Evolutionary conservation across 2,797 vertebrate species (phyloP), one percentile per base, ranked within the genome.

Genomic region (Microtus californicus): DNA sequence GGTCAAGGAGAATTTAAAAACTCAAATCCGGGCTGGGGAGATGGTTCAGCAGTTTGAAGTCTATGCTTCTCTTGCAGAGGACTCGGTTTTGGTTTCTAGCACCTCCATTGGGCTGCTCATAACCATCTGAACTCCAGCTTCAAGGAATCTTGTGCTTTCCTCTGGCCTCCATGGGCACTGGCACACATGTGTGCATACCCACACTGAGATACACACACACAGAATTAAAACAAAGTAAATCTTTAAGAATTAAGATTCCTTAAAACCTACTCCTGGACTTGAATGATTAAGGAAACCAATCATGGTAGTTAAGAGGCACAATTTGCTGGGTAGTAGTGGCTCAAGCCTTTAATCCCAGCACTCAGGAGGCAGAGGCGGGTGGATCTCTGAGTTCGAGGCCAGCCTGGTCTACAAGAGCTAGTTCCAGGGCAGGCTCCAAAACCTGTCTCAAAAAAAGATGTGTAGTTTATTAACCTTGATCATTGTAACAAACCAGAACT

Each of bases 241-340:
- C 34, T 87, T 51, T 37, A 54, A 71, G 34, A 54, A 34, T 37
- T 37, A 48, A 73, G 54, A 56, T 96, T 90, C 19, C 19, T 89
- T 94, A 87, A 59, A 94, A 90, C 86, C 69, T 95, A 45, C 9
- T 93, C 12, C n/a, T 78, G 40, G 54, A 51, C 29, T 13, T 31
- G 90, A 97, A 81, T 65, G 90, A 94, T 89, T 92, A 67, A 93
- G 69, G 61, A 61, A 95, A 56, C n/a, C 15, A 87, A 93, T 37
- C 56, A 45, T 45, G 40, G 23, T 83, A 71, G 67, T 88, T 94
- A 86, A 95, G 94, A 87, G 43, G 63, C 82, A 93, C 11, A 88
- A 92, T 89, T 59, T 23, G 21, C 56, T 19, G 19, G 21, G 21
- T 59, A 59, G 56, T 23, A 1, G 56, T 59, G 56, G 56, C 21